phyloP scores from a whole-genome alignment of 2,888 invertebrate species.

The Dorcus parallelipipedus region DNA sequence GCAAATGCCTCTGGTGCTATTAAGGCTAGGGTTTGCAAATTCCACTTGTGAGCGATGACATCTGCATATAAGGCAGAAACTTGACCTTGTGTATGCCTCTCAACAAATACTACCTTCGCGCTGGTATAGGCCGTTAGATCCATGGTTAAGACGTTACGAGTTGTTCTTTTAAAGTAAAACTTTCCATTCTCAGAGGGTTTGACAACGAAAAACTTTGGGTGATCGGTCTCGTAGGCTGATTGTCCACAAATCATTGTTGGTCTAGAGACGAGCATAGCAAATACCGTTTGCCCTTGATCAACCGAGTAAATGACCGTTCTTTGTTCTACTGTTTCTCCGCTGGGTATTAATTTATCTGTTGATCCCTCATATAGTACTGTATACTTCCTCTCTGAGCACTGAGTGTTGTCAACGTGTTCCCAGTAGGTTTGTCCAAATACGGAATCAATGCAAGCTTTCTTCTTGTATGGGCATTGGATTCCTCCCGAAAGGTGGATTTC shows the following conservation, averaged over 20 bases:
- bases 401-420: too few relatives aligned
- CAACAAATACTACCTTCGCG: conserved; percentile 15
- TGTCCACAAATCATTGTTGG: conserved; percentile 2
- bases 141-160: conserved; percentile 4
- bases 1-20: conserved; percentile 16
- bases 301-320: background rate
- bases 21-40: conserved; percentile 13
- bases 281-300: background rate
- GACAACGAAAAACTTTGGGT: conserved; percentile 3
- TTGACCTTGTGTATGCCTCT: conserved; percentile 13
- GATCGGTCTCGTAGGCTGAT: conserved; percentile 2
- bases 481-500: conserved; percentile 4
- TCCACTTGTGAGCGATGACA: conserved; percentile 14
- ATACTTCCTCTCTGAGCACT: too few relatives aligned
- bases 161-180: conserved; percentile 1
- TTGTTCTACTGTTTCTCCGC: too few relatives aligned
- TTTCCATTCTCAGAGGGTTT: conserved; percentile 6
- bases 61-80: too few relatives aligned
- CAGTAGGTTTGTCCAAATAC: too few relatives aligned
- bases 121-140: conserved; percentile 17
- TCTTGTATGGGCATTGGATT: too few relatives aligned
- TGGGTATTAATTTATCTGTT: too few relatives aligned
- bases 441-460: too few relatives aligned
- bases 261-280: conserved; percentile 1
- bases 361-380: too few relatives aligned